Evolutionary conservation across 2,113 vertebrate species (phyloP).

Genomic region (Sinocyclocheilus maitianheensis): DNA sequence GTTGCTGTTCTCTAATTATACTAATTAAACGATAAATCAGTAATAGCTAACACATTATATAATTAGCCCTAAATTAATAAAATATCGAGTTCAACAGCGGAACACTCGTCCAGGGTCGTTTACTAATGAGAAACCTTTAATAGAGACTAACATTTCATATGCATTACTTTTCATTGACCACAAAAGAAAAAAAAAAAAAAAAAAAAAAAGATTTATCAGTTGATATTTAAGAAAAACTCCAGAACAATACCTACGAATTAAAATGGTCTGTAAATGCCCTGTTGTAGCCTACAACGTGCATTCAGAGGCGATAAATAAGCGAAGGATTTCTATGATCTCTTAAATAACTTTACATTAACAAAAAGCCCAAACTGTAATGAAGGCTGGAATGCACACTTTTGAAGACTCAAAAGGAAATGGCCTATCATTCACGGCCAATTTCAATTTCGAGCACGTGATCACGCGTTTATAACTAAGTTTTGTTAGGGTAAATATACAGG

Average conservation of each 20-base stretch:
- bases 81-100: neutral
- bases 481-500: slow-evolving; percentile 95
- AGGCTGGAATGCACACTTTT: slow-evolving; percentile 10
- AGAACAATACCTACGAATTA: no score
- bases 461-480: slow-evolving; percentile 98
- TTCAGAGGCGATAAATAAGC: neutral
- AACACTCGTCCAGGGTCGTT: neutral
- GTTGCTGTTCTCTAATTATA: neutral
- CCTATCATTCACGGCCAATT: slow-evolving; percentile 93
- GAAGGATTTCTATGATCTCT: neutral
- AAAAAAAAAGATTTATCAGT: neutral
- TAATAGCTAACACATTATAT: neutral
- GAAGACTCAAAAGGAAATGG: slow-evolving; percentile 70
- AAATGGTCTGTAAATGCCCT: neutral
- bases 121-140: neutral
- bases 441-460: slow-evolving; percentile 98
- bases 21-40: neutral
- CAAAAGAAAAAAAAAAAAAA: neutral
- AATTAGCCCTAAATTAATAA: neutral
- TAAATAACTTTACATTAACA: neutral
- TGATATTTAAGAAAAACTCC: neutral
- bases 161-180: neutral
- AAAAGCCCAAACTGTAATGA: slow-evolving; percentile 29
- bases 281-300: neutral
- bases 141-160: neutral